Conservation (phyloP, 2,888 invertebrate genomes). For the Aquatica leii region DNA sequence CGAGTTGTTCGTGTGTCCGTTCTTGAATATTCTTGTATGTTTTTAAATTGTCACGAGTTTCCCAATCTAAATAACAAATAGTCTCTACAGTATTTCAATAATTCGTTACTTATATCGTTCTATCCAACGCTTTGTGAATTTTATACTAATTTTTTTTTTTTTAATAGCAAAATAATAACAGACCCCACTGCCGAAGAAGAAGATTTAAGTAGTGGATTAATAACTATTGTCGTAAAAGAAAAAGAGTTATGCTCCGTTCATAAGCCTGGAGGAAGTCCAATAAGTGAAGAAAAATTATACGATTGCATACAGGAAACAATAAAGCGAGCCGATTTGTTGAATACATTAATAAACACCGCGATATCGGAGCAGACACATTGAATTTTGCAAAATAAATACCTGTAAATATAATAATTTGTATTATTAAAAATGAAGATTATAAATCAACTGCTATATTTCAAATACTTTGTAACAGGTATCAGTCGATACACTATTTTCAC, state of each 20-base stretch:
- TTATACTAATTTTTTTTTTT: conserved; percentile 8
- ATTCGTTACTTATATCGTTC: too few relatives aligned
- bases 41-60: too few relatives aligned
- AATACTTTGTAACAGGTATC: conserved; percentile 33
- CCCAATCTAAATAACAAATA: too few relatives aligned
- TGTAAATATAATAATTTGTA: neutral
- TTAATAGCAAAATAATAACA: conserved; percentile 70
- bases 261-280: conserved; percentile 78
- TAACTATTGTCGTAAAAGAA: conserved; percentile 73
- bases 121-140: too few relatives aligned
- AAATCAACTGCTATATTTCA: conserved; percentile 33
- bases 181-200: conserved; percentile 89
- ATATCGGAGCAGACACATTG: conserved; percentile 38
- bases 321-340: conserved; percentile 65
- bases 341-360: conserved; percentile 58
- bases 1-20: too few relatives aligned
- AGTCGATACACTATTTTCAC: conserved; percentile 24
- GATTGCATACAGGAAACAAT: conserved; percentile 69
- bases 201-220: conserved; percentile 72
- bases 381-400: neutral
- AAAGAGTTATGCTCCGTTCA: conserved; percentile 70
- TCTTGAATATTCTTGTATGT: too few relatives aligned
- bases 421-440: conserved; percentile 8
- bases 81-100: too few relatives aligned
- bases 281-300: conserved; percentile 66